phyloP scores from a whole-genome alignment of 2,888 invertebrate genomes.

The Drosophila stalkeri region DNA sequence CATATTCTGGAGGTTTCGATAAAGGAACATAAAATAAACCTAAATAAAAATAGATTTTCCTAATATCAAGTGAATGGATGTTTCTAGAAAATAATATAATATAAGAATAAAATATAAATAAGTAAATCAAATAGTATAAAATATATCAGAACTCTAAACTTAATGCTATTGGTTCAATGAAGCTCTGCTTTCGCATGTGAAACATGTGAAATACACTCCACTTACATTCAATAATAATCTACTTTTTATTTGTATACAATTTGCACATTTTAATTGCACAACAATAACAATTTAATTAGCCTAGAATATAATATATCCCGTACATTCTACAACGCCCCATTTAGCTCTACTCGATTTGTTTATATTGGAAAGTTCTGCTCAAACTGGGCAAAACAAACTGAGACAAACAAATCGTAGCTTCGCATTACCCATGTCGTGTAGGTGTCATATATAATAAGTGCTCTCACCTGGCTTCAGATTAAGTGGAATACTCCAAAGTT shows the following conservation, averaged over 20 bases:
- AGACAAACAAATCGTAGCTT: background rate
- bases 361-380: background rate
- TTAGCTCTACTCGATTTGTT: constrained; percentile 10
- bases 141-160: background rate
- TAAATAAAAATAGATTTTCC: background rate
- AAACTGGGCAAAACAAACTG: background rate
- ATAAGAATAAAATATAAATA: background rate
- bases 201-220: background rate
- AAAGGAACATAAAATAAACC: background rate
- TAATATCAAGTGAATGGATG: background rate
- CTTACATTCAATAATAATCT: background rate
- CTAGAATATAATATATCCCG: background rate
- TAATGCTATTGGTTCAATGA: background rate
- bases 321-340: background rate
- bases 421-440: background rate
- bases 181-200: background rate
- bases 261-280: background rate
- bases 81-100: background rate
- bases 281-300: background rate
- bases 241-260: background rate
- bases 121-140: background rate
- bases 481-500: constrained; percentile 16
- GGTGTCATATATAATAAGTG: constrained; percentile 6
- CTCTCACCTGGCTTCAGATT: constrained; percentile 38
- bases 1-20: background rate